Conservation (phyloP, 2,797 vertebrate genomes). For the Notoglanidium macrostoma region DNA sequence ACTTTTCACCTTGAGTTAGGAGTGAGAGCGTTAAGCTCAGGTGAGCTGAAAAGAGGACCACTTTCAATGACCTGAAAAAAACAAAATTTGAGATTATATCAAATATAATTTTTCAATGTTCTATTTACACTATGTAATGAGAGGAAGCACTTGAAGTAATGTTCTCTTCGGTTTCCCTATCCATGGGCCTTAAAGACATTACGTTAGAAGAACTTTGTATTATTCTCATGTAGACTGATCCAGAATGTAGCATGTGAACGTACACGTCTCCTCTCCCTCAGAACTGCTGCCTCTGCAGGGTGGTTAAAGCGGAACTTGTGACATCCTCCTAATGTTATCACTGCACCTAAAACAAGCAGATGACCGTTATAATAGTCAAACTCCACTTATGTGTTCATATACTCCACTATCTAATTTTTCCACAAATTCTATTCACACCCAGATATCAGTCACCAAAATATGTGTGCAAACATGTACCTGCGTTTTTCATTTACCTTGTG, state of each 20-base stretch:
- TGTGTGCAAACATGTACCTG: neutral
- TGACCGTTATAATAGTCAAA: neutral
- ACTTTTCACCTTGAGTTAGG: slow-evolving; percentile 64
- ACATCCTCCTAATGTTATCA: slow-evolving; percentile 87
- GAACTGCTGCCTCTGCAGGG: slow-evolving; percentile 89
- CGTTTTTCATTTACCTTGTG: slow-evolving; percentile 81
- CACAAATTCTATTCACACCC: neutral
- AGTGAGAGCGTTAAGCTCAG: slow-evolving; percentile 67
- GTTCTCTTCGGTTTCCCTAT: neutral
- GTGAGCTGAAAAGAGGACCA: slow-evolving; percentile 65
- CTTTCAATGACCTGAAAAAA: slow-evolving; percentile 77
- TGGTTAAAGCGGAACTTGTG: slow-evolving; percentile 96
- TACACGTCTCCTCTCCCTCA: slow-evolving; percentile 88
- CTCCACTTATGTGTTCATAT: neutral
- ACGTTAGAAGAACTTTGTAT: neutral
- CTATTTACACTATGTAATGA: neutral
- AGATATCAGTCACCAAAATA: neutral
- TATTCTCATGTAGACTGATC: neutral
- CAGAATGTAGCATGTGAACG: slow-evolving; percentile 52
- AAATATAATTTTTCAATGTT: neutral
- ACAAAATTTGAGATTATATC: neutral
- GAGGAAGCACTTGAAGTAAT: neutral
- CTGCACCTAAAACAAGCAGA: slow-evolving; percentile 76
- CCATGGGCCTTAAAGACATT: neutral
- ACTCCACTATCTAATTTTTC: neutral